Evolutionary conservation across 2,797 vertebrate species (phyloP), one percentile per base, ranked within the genome.

Genomic region (Spinibarbus caldwelli): DNA sequence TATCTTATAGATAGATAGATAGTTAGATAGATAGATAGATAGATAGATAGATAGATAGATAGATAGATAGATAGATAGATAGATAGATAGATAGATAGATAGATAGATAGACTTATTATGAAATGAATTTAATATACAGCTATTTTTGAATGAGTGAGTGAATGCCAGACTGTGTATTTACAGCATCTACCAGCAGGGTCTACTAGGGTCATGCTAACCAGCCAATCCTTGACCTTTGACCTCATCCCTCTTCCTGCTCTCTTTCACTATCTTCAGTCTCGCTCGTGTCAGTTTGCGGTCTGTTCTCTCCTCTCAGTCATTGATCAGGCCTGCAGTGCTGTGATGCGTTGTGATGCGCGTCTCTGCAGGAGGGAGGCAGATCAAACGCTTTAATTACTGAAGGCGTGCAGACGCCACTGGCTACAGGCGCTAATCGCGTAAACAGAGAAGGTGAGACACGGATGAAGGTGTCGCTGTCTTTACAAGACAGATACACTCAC

Each of bases 311-410:
- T 21, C 87, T 91, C 90, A 91, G 89, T 89, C 93, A 94, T 93
- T 94, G 94, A 94, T 94, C 93, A 94, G 73, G 57, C n/a, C 41
- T 29, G 41, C n/a, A 47, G 70, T 23, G 5, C 10, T 26, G 73
- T 45, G 90, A 49, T 84, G 91, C 81, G 85, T 91, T 90, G 91
- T 91, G 92, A 90, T 89, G 89, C 87, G 89, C 86, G 91, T 90
- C 89, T 92, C 90, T 66, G 84, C 36, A 6, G 83, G 82, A 85
- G 84, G 85, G 88, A 93, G 70, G 81, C 38, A 85, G 94, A 95
- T 95, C 94, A 95, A 95, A 95, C 92, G 92, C 93, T 95, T 94
- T 95, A 95, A 95, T 95, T 95, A 95, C 90, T 29, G 87, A 88
- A 84, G 90, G 90, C 92, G 91, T 93, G 93, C 94, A 93, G 92